These are phyloP conservation scores for Drosophila obscura DNA, from an alignment of 1,140 invertebrate species.

Conservation along the genomic window DNA sequence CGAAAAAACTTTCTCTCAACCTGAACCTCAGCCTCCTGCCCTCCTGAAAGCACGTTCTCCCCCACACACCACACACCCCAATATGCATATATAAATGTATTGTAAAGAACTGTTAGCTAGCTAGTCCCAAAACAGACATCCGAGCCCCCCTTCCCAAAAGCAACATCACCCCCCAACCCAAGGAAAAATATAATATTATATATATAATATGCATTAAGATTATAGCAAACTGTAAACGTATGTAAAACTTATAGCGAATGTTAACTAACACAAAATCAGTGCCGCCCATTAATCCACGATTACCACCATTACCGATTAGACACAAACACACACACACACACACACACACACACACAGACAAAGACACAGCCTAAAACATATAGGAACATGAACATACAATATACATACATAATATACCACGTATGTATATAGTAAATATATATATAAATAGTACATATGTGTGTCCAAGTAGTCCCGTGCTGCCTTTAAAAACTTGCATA, in stretches of 20 bases:
- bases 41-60: neutral
- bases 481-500: constrained; percentile 79
- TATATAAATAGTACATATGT: constrained; percentile 46
- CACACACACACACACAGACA: constrained; percentile 36
- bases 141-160: too few species aligned
- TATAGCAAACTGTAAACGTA: constrained; percentile 44
- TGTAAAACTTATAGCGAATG: constrained; percentile 69
- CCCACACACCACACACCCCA: neutral
- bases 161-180: neutral
- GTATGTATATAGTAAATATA: neutral
- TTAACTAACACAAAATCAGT: constrained; percentile 82
- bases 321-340: constrained; percentile 45
- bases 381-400: constrained; percentile 34
- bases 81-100: constrained; percentile 19
- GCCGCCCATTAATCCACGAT: constrained; percentile 82
- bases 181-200: constrained; percentile 32
- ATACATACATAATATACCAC: neutral
- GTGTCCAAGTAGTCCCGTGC: constrained; percentile 75
- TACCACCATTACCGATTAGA: constrained; percentile 79
- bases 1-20: constrained; percentile 44
- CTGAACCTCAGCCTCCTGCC: constrained; percentile 21
- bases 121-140: neutral
- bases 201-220: constrained; percentile 50
- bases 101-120: constrained; percentile 50
- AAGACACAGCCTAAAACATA: constrained; percentile 4